Evolutionary conservation across 37 sponge, comb jelly and placozoan genomes (phyloP), one percentile per base, ranked within the genome.

Genomic region (Cliona cf. orientalis): DNA sequence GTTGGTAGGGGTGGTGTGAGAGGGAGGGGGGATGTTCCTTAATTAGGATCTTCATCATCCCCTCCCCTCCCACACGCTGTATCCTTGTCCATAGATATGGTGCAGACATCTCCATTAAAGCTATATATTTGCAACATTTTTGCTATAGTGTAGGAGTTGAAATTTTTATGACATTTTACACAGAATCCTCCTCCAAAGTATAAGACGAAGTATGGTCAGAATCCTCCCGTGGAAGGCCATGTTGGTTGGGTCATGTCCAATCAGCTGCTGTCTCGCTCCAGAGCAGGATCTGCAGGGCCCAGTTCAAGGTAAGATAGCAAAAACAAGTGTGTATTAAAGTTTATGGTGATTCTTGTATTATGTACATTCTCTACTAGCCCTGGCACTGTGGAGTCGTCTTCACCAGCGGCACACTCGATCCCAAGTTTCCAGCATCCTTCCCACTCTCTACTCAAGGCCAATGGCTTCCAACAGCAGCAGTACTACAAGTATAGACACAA

Each of bases 351-450:
- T 9, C 28, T 25, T 53, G 35, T 28, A 33, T 44, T 35, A 31
- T 72, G 11, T 72, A 31, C 26, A 2, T 2, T 45, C 3, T 43
- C 69, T 1, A 57, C n/a, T 39, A 70, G 83, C 46, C 56, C 78
- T 44, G 75, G 79, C 46, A 42, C 79, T 5, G 7, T 66, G 41
- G 87, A 83, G 22, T 61, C 79, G 5, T 72, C 85, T 45, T 93
- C 93, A 9, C 93, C 93, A 0, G 67, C 86, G 4, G 91, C 81
- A 40, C 81, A 86, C 75, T 95, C 99, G 25, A 90, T 99, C 32
- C 99, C 99, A 21, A 87, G 70, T n/a, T 99, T 97, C 75, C 93
- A 99, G 66, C 99, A 99, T 68, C 99, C 99, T 0, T 99, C 99
- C 3, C 99, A 99, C 80, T 76, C 84, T 31, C 89, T 97, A 12